Conservation (phyloP, 2,113 vertebrate species). For the Phocoena sinus region DNA sequence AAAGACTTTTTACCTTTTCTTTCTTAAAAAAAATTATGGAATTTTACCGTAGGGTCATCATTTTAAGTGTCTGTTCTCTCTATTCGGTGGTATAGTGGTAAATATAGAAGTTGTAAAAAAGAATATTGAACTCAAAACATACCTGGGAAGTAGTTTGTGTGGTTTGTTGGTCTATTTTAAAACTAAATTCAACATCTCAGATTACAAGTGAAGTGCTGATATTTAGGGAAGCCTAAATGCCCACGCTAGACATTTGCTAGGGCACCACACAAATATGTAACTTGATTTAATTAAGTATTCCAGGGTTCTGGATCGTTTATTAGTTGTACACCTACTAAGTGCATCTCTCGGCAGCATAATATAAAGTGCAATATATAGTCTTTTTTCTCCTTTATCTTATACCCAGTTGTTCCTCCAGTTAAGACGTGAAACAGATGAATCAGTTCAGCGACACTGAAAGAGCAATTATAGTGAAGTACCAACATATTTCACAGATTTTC, state of each 20-base stretch:
- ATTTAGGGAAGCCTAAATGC: not conserved
- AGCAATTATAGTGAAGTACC: not conserved
- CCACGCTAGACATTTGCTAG: not conserved
- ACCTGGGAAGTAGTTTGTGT: not conserved
- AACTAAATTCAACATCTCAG: not conserved
- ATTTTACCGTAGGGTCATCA: not conserved
- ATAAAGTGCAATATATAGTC: not conserved
- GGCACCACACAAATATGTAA: not conserved
- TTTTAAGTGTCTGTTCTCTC: not conserved
- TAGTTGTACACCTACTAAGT: not conserved
- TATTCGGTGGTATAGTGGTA: not conserved
- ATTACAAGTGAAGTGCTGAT: not conserved
- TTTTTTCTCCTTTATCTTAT: not conserved
- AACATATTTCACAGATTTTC: not conserved
- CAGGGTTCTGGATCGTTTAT: not conserved
- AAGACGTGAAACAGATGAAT: not conserved
- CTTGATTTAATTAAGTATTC: not conserved
- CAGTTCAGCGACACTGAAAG: not conserved
- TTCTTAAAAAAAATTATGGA: not conserved
- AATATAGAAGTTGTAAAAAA: not conserved
- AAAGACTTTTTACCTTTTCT: not conserved
- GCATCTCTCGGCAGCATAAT: not conserved
- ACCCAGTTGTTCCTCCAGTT: not conserved
- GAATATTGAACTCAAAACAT: not conserved
- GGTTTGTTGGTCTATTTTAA: conserved; percentile 26